Base-by-base conservation (phyloP, 1,140 invertebrate species). In the Drosophila watanabei region DNA sequence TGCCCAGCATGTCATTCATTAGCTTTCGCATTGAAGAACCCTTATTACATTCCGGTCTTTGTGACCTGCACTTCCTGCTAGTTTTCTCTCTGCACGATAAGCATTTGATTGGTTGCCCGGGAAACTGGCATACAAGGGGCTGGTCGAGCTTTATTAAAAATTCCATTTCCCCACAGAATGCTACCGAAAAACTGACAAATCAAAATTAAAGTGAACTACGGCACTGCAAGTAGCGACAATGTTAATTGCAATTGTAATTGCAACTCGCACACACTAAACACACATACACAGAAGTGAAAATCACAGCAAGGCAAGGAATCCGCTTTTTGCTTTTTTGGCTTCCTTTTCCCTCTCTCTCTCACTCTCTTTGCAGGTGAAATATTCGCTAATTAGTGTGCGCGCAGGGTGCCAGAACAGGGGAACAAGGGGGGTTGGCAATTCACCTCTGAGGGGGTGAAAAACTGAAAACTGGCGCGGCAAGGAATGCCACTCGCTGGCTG, bases 161-260 rank as follows among this genome's bases (percentile, higher is more conserved):
- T 90, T 90, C 86, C 86, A 90, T 90, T 90, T 58, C 56, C 68
- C 60, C 86, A 61, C 75, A 76, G 75, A 89, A 82, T 76, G 82
- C 75, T 62, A 80, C 82, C 79, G 64, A 16, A 69, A 90, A 90
- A 89, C 79, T 75, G 79, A 90, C 87, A 90, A 90, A 82, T 90
- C 86, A 90, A 90, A 90, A 90, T 90, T 90, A 90, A 90, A 90
- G 82, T 80, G 79, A 79, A 65, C 68, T 73, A 33, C 46, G 39
- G 64, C 43, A 68, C 37, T 32, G 63, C 51, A 85, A 73, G 75
- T 52, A 49, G 62, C 72, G 76, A 75, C 70, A 82, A 84, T 85
- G 82, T 69, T 90, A 90, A 89, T 85, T 89, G 80, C 86, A 85
- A 90, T 90, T 89, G 86, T 80, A 89, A 89, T 82, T 85, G 71